Base-by-base conservation (phyloP, 2,797 vertebrate genomes). In the Sparidentex hasta region DNA sequence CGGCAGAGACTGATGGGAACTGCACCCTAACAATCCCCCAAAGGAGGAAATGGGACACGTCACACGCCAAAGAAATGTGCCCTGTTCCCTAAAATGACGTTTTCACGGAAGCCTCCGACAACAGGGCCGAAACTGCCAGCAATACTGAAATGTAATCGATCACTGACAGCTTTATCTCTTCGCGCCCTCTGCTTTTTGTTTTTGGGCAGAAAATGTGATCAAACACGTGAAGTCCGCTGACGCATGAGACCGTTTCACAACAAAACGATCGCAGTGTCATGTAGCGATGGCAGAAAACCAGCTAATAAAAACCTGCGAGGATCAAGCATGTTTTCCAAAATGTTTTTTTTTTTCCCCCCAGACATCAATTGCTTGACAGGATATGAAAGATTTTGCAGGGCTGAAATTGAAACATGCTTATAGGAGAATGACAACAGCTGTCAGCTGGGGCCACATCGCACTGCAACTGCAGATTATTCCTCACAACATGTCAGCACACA, bases 11-110 rank as follows among this genome's bases (percentile, higher is more conserved):
- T 85, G 69, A 71, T 81, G 69, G 76, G 82, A 89, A 85, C 38
- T 63, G 23, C 43, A 38, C 25, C 18, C 51, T 61, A 18, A 13
- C 0, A 65, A 46, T 72, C 57, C n/a, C 65, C 7, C 12, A 16
- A 74, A 84, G 61, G 65, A 83, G 73, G 74, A 84, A 84, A 83
- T 18, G 8, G 33, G 51, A 62, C 56, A 27, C 58, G 62, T 74
- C 50, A 48, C 27, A 46, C 25, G 56, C 66, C 59, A 51, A 51
- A 72, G 38, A 48, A n/a, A 5, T 20, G 5, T 43, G 56, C 68
- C 58, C 78, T 27, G 29, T 85, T 88, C 74, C 80, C 69, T 69
- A 76, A 88, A 88, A 63, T 69, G 17, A 82, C 7, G n/a, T 70
- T 71, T 63, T 78, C 54, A 51, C 44, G 52, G 33, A 71, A 23